Percentiles rank a stretch among this genome's conserved stretches.
phyloP scores from a whole-genome alignment of 1,140 invertebrate species.

The Matsumurasca onukii region DNA sequence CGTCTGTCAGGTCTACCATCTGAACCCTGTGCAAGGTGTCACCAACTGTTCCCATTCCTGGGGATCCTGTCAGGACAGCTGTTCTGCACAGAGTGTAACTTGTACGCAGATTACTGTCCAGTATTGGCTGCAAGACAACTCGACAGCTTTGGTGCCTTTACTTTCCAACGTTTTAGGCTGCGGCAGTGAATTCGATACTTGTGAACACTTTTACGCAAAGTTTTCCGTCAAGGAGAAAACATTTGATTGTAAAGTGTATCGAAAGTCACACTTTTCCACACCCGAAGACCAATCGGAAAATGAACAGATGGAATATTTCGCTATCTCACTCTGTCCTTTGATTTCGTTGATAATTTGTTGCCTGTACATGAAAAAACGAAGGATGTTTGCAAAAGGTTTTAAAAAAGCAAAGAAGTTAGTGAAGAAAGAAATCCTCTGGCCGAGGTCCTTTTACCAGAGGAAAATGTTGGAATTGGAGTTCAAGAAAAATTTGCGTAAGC shows the following conservation, averaged over 20 bases:
- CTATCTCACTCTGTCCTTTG: conserved; percentile 12
- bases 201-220: conserved; percentile 40
- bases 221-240: conserved; percentile 13
- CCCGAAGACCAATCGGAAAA: not conserved
- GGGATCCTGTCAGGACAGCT: conserved; percentile 46
- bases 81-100: conserved; percentile 44
- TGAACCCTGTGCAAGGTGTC: conserved; percentile 30
- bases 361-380: conserved; percentile 31
- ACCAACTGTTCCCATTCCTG: conserved; percentile 44
- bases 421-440: conserved; percentile 15
- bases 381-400: conserved; percentile 28
- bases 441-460: conserved; percentile 35
- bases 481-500: conserved; percentile 15
- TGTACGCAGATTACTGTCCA: conserved; percentile 45
- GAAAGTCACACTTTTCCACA: not conserved
- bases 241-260: conserved; percentile 20
- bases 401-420: conserved; percentile 18
- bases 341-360: conserved; percentile 13
- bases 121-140: conserved; percentile 32
- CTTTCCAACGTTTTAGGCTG: conserved; percentile 47
- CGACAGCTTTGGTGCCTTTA: conserved; percentile 34
- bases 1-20: conserved; percentile 8
- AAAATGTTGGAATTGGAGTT: conserved; percentile 33
- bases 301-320: conserved; percentile 1
- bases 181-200: conserved; percentile 45